Evolutionary conservation across 2,888 invertebrate species (phyloP), one percentile per base, ranked within the genome.

Genomic region (Drosophila robusta): DNA sequence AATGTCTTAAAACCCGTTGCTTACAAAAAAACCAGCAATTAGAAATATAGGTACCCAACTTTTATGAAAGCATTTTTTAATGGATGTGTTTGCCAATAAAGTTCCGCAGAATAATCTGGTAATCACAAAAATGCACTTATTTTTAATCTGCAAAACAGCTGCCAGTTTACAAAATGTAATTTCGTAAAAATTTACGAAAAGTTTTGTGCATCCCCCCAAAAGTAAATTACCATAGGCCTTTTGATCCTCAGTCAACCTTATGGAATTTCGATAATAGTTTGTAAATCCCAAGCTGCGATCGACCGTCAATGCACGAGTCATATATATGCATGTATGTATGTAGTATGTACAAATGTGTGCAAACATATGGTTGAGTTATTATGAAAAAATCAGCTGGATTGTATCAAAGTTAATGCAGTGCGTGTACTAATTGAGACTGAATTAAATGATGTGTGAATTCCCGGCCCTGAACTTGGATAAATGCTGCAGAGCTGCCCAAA

Each of bases 381-480:
- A 42, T 34, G 32, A 9, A 42, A 39, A 42, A 29, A 36, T 51
- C 49, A 49, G 46, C 38, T 47, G 32, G 50, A 55, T 36, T 61
- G 57, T 74, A 36, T 39, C 46, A 61, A 11, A 63, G 12, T 39
- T 55, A 66, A 65, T 64, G 47, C 54, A 12, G 11, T 68, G 61
- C 50, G 54, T 56, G 47, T 16, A 18, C 54, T 36, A 55, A 71
- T 75, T 75, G 58, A 49, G 49, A 44, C 14, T 34, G 56, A 75
- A 62, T 49, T 65, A 65, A 65, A 72, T 76, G 71, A 75, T 69
- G 61, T 71, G 69, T 70, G 50, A 69, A 78, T 45, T 62, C 56
- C 51, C 55, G 69, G 26, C 76, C 77, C 65, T 83, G 83, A 78
- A 76, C 80, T 73, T 75, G 65, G 49, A 14, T 51, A 26, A 61